Evolutionary conservation across 1,140 invertebrate species (phyloP), one percentile per base, ranked within the genome.

Genomic region (Drosophila paulistorum): DNA sequence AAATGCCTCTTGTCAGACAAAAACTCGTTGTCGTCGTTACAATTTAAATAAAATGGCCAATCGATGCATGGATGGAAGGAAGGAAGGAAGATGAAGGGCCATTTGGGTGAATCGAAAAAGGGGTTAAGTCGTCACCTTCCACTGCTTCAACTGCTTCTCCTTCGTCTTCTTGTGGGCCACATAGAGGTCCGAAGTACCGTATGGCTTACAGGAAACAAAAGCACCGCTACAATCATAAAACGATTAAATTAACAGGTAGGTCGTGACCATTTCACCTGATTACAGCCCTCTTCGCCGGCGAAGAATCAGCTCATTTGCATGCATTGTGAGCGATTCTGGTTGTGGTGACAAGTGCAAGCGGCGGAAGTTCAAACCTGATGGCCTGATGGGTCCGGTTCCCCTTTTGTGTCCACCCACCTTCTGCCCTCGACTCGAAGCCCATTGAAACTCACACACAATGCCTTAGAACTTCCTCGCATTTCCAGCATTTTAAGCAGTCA

Each of bases 211-310:
- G 84, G 84, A 87, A 87, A 81, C 84, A 78, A 89, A 85, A 87
- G 84, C 80, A 71, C 84, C 84, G 84, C 84, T 87, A 87, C 84
- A 87, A 89, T 89, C 84, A 87, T 87, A 89, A 84, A 87, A 89
- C 84, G 84, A 87, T 87, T 87, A 89, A 77, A 51, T 51, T 51
- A 51, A 23, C 45, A 51, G 45, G 45, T 80, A 87, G 84, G 84
- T 87, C 84, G 84, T 87, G 84, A 89, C 84, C 84, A 79, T 89
- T 87, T 87, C 84, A 87, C 84, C 84, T 87, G 84, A 89, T 89
- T 87, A 79, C 55, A 54, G 10, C 11, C 37, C 11, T 39, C 55
- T 17, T 35, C 30, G 7, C 17, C 45, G 45, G 65, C 62, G 39
- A 60, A 59, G 48, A 26, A 33, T 14, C n/a, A 42, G 0, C 84